Percentiles rank a stretch among this genome's conserved stretches.
These are phyloP conservation scores for Machimus atricapillus DNA, from an alignment of 2,888 invertebrate species.

Conservation along the genomic window DNA sequence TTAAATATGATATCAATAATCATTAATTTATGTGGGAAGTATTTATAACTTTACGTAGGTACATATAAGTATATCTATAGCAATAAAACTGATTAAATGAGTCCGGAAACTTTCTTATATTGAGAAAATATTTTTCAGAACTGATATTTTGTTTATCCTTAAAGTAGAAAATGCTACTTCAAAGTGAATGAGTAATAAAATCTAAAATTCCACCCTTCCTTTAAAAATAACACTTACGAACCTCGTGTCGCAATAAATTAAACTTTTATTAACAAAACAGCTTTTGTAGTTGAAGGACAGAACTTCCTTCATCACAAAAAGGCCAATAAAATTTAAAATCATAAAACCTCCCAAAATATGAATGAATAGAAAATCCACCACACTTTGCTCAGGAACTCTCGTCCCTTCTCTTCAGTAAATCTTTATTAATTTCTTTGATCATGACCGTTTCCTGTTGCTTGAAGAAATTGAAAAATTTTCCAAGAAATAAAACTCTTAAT, in stretches of 20 bases:
- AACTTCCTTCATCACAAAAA: not conserved
- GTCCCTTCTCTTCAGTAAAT: not conserved
- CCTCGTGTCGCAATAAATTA: not conserved
- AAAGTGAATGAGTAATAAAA: not conserved
- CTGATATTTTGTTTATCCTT: not conserved
- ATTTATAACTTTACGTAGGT: too few relatives aligned
- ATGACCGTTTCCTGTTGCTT: conserved; percentile 20
- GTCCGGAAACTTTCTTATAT: too few relatives aligned
- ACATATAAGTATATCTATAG: too few relatives aligned
- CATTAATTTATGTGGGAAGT: too few relatives aligned
- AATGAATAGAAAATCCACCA: not conserved
- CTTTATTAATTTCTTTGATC: conserved; percentile 31
- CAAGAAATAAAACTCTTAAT: conserved; percentile 26
- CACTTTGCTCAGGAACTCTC: not conserved
- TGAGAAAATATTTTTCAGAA: not conserved
- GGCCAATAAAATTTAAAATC: not conserved
- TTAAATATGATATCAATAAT: too few relatives aligned
- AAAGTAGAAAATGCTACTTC: not conserved
- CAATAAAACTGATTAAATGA: too few relatives aligned
- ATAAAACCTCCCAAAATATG: conserved; percentile 8
- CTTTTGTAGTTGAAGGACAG: not conserved
- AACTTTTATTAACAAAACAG: not conserved
- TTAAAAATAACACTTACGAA: not conserved
- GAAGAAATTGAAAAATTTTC: conserved; percentile 16
- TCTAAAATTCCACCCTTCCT: not conserved